These are phyloP conservation scores for Panagrolaimus sp. DNA, from an alignment of 1,140 invertebrate genomes.

Conservation along the genomic window DNA sequence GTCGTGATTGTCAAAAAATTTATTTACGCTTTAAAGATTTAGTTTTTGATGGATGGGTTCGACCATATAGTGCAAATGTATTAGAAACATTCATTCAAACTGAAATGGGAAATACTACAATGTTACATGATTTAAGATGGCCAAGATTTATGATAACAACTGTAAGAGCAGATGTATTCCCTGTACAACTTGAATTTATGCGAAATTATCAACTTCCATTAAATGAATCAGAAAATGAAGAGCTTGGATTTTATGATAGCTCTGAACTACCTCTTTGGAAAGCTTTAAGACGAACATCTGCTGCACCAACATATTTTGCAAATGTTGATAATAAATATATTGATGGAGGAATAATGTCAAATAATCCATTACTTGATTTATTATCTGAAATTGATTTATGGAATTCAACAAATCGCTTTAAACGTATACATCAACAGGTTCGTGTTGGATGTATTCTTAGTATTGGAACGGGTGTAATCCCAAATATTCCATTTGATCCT, in stretches of 20 bases:
- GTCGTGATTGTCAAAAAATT: slow-evolving; percentile 49
- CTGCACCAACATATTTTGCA: slow-evolving; percentile 84
- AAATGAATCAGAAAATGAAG: slow-evolving; percentile 52
- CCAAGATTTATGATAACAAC: slow-evolving; percentile 83
- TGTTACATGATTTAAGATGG: slow-evolving; percentile 77
- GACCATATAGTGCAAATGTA: slow-evolving; percentile 66
- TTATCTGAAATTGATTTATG: slow-evolving; percentile 86
- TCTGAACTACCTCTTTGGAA: slow-evolving; percentile 65
- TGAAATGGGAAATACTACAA: slow-evolving; percentile 74
- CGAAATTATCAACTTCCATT: slow-evolving; percentile 77
- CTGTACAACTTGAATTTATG: slow-evolving; percentile 86
- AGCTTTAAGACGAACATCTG: slow-evolving; percentile 64
- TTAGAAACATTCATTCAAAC: slow-evolving; percentile 81
- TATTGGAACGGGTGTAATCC: slow-evolving; percentile 55
- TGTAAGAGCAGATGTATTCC: slow-evolving; percentile 80
- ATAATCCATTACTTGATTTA: slow-evolving; percentile 88
- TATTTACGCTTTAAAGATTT: slow-evolving; percentile 56
- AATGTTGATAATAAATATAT: slow-evolving; percentile 66
- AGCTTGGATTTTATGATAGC: slow-evolving; percentile 61
- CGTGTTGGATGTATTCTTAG: slow-evolving; percentile 39
- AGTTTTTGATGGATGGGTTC: slow-evolving; percentile 52
- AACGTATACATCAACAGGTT: neutral
- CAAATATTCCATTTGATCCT: slow-evolving; percentile 45
- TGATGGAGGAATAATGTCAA: slow-evolving; percentile 90
- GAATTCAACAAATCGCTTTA: slow-evolving; percentile 65